Conservation (phyloP, 1,140 invertebrate genomes). For the Drosophila obscura region DNA sequence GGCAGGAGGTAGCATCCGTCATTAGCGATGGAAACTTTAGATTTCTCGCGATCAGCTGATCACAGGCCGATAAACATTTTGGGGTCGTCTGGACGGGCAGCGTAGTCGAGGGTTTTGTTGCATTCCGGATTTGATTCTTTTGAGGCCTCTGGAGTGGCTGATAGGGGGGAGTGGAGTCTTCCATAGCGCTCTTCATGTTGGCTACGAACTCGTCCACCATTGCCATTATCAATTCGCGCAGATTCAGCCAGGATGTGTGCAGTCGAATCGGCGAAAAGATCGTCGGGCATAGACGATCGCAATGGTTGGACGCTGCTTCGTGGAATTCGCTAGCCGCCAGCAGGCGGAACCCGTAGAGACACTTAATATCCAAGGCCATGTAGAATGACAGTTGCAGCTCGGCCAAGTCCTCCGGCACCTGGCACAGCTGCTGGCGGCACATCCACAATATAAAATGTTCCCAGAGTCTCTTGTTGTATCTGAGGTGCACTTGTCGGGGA, state of each 20-base stretch:
- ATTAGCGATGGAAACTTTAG: no score
- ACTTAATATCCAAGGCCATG: slow-evolving; percentile 7
- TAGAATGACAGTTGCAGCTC: slow-evolving; percentile 3
- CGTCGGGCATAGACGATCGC: not conserved
- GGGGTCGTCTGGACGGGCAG: no score
- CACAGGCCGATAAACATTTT: no score
- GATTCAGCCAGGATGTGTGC: slow-evolving; percentile 7
- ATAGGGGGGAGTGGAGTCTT: no score
- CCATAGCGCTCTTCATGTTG: not conserved
- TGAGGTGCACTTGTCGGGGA: not conserved
- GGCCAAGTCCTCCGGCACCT: not conserved
- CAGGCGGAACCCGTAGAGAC: slow-evolving; percentile 38
- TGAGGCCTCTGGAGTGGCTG: not conserved
- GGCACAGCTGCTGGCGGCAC: not conserved
- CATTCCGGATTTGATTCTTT: no score
- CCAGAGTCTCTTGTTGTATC: no score
- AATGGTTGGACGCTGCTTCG: not conserved
- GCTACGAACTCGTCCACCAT: slow-evolving; percentile 13
- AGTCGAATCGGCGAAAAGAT: no score
- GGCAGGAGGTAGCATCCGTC: no score
- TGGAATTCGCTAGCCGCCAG: slow-evolving; percentile 44
- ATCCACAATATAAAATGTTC: not conserved
- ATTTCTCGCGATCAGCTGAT: no score
- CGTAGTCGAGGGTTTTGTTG: no score
- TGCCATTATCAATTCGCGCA: slow-evolving; percentile 11